Percentiles rank a stretch among this genome's conserved stretches.
Conservation (phyloP, 2,797 vertebrate species). For the Cossypha caffra region DNA sequence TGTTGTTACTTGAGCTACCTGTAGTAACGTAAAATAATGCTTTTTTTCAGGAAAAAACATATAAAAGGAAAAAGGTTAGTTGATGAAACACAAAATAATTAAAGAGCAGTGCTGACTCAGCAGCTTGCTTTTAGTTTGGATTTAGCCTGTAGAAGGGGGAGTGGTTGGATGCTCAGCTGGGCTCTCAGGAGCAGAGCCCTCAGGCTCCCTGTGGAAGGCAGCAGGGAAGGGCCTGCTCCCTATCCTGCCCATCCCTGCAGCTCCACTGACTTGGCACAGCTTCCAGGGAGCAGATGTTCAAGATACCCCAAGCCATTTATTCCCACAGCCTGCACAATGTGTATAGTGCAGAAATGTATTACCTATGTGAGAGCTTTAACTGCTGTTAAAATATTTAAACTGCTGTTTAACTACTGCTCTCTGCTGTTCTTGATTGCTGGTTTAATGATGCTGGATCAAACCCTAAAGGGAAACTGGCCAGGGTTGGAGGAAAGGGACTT, state of each 20-base stretch:
- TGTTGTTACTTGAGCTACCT: neutral
- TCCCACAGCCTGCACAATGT: neutral
- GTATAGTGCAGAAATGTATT: neutral
- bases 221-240: neutral
- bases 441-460: neutral
- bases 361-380: neutral
- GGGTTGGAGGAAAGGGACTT: neutral
- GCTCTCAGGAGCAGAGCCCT: neutral
- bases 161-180: neutral
- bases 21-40: neutral
- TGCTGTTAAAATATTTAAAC: neutral
- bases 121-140: neutral
- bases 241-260: rapidly evolving
- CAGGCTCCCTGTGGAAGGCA: neutral
- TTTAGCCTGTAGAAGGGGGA: neutral
- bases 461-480: neutral
- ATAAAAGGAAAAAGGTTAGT: neutral
- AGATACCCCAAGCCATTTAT: neutral
- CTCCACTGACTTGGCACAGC: neutral
- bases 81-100: neutral
- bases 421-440: neutral
- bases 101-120: neutral
- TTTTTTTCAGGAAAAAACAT: neutral
- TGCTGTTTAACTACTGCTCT: neutral
- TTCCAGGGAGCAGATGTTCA: neutral